Evolutionary conservation across 1,140 invertebrate species (phyloP).

Genomic region (Capitella teleta): DNA sequence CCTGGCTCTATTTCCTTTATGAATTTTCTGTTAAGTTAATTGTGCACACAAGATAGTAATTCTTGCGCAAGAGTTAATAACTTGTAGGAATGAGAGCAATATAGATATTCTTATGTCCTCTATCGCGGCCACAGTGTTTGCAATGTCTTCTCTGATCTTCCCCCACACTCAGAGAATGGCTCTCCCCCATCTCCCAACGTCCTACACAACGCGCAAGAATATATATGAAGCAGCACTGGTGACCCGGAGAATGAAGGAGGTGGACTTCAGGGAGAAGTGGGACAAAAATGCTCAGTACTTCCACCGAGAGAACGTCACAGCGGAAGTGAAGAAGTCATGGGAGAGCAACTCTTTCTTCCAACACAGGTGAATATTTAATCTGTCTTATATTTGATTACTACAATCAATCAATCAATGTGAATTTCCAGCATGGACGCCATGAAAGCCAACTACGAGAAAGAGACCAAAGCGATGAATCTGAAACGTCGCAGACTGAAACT

Average conservation of each 20-base stretch:
- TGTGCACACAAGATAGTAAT: no score
- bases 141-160: no score
- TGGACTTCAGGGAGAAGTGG: conserved; percentile 30
- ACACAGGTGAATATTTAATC: conserved; percentile 18
- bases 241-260: conserved; percentile 23
- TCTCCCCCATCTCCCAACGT: conserved; percentile 26
- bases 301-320: conserved; percentile 15
- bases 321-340: conserved; percentile 28
- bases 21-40: no score
- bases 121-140: no score
- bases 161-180: no score
- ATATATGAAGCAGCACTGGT: conserved; percentile 34
- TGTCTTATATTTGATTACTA: background rate
- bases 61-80: no score
- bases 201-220: conserved; percentile 33
- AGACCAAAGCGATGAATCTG: background rate
- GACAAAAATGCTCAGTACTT: conserved; percentile 21
- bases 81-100: no score
- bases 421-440: conserved; percentile 1
- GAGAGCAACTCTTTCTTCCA: conserved; percentile 22
- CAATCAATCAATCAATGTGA: background rate
- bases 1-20: no score
- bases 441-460: background rate
- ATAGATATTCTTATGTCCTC: no score
- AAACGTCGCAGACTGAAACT: background rate